Evolutionary conservation across 2,888 invertebrate genomes (phyloP).

Genomic region (Biston stratarius): DNA sequence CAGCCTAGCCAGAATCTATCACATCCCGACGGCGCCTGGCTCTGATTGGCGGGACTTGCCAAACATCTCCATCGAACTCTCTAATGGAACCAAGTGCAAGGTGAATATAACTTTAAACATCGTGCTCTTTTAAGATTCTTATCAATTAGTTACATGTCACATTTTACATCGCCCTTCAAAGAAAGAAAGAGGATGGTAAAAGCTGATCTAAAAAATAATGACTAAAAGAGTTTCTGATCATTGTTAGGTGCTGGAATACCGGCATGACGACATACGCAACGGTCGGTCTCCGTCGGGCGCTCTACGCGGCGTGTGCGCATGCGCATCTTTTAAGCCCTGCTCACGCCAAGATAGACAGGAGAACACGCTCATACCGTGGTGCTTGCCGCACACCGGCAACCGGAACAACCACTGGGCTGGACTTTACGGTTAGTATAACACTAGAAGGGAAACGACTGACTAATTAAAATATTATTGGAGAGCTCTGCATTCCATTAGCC

Average conservation of each 20-base stretch:
- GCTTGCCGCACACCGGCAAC: conserved; percentile 94
- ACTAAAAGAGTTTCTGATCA: not conserved
- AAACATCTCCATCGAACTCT: conserved; percentile 89
- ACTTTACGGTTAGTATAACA: conserved; percentile 86
- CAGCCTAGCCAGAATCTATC: conserved; percentile 91
- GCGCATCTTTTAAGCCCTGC: conserved; percentile 89
- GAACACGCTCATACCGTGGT: conserved; percentile 95
- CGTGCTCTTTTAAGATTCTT: too few relatives aligned
- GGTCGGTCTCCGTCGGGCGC: conserved; percentile 76
- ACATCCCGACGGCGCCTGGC: conserved; percentile 91
- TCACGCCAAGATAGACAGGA: conserved; percentile 91
- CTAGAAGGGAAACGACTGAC: not conserved
- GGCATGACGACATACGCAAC: conserved; percentile 78
- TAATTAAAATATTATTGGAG: not conserved
- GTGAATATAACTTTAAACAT: conserved; percentile 55
- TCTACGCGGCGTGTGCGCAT: conserved; percentile 92
- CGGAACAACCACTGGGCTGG: conserved; percentile 95
- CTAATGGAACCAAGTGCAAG: conserved; percentile 89
- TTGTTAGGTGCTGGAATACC: conserved; percentile 76
- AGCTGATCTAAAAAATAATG: too few relatives aligned
- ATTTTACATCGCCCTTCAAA: too few relatives aligned
- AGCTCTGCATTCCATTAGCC: not conserved
- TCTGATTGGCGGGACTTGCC: conserved; percentile 96
- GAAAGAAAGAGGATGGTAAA: too few relatives aligned
- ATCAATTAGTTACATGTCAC: too few relatives aligned